Evolutionary conservation across 2,113 vertebrate genomes (phyloP), one percentile per base, ranked within the genome.

Genomic region (Danionella cerebrum): DNA sequence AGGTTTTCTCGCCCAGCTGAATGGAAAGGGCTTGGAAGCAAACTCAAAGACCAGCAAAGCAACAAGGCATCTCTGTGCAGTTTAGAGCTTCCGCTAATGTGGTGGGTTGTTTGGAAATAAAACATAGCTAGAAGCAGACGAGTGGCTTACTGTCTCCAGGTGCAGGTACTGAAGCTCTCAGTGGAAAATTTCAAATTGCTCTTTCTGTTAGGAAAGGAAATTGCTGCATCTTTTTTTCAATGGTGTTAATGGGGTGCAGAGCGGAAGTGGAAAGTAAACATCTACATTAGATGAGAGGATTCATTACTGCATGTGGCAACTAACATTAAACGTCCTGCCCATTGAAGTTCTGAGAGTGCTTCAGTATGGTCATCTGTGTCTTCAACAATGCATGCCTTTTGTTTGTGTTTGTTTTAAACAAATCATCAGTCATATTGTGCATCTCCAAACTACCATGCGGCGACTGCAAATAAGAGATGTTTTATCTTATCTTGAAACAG

Each of bases 91-190:
- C 53, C 33, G 22, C 76, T 80, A 82, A 85, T 84, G 71, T 84
- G 72, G 31, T n/a, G 76, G 76, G 72, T 71, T 86, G 76, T 88
- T 87, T 87, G 76, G 76, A 85, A 36, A 82, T 71, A 85, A 89
- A 88, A 86, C 83, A 85, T 38, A 74, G 68, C 75, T 8, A 35
- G 21, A 55, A 70, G 60, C 69, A 69, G 70, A 70, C 64, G 70
- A 82, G 63, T 22, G 59, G 71, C 73, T 82, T 80, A 83, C 83
- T 53, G 45, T 70, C 65, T 19, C 7, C 42, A 53, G 48, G 70
- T 70, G 48, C 19, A 51, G 55, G 19, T 77, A n/a, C n/a, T n/a
- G n/a, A n/a, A 64, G 64, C 35, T 74, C 65, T 54, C 62, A 65
- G 1, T 82, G 73, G 82, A 67, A 78, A 68, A 74, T 36, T 38